Base-by-base conservation (phyloP, 2,797 vertebrate genomes). In the Macrochelys suwanniensis region DNA sequence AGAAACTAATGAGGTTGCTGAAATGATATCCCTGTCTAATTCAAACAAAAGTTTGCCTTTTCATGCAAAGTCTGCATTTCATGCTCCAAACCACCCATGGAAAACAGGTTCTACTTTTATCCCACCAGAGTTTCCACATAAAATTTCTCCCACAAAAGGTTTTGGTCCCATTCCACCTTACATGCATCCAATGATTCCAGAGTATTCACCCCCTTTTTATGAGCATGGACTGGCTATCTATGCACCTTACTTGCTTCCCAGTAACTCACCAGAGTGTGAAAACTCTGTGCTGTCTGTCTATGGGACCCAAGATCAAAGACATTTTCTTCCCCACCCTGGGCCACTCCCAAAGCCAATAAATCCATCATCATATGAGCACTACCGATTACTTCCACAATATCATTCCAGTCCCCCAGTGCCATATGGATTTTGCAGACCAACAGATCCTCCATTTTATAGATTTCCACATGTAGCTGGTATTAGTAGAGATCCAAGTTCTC, bases 221-320 rank as follows among this genome's bases (percentile, higher is more conserved):
- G 99, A 99, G 82, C 98, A 98, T 0, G 95, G 98, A 42, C 94
- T 99, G 81, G 97, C 98, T n/a, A 97, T 99, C 94, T 99, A 99
- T 88, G 97, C 98, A 3, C 98, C 99, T 7, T 99, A 99, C 95
- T 97, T 99, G 81, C 98, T 99, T 17, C 84, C 98, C 3, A 97
- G 98, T 23, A 98, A 96, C 83, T 97, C 98, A 0, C 95, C 97
- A 0, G 97, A 98, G 50, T 98, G 98, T 68, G 98, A 99, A 85
- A 77, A 97, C 47, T 97, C 98, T 87, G 93, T 98, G 94, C 86
- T 98, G 23, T 96, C 99, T 13, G 98, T 97, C 92, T 98, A 98
- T 0, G 98, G 99, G 71, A 37, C 98, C 56, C 97, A 98, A 95
- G 99, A 99, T 80, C 99, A 99, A 82, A 99, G 99, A 97, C 98